Evolutionary conservation across 37 sponge, comb jelly and placozoan species (phyloP).

Genomic region (Agelas oroides): DNA sequence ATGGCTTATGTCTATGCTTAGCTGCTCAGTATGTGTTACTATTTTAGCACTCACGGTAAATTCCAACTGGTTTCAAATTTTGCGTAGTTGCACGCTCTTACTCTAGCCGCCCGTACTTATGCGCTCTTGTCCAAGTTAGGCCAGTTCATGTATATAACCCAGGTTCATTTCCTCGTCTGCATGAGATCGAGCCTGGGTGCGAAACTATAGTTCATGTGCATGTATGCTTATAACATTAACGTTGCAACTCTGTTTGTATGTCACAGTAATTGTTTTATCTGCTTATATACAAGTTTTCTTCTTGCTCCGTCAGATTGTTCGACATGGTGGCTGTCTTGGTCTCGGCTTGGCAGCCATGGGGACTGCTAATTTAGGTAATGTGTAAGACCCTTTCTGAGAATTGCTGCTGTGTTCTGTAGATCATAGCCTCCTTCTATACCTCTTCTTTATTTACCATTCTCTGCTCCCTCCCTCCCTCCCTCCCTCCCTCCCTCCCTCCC

Average conservation of each 20-base stretch:
- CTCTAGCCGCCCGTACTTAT: too few species aligned
- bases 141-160: too few species aligned
- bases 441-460: background rate
- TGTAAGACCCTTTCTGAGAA: background rate
- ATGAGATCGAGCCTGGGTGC: too few species aligned
- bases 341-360: conserved; percentile 98
- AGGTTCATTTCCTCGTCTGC: too few species aligned
- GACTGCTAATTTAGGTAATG: conserved; percentile 76
- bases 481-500: background rate
- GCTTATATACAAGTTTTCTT: background rate
- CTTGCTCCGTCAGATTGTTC: conserved; percentile 66
- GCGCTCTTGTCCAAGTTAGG: too few species aligned
- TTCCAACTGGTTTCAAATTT: too few species aligned
- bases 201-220: too few species aligned
- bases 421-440: background rate
- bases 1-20: too few species aligned
- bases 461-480: background rate
- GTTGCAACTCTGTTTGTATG: background rate
- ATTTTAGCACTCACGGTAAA: too few species aligned
- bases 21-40: too few species aligned
- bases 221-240: too few species aligned
- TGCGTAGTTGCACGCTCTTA: too few species aligned
- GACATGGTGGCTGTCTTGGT: conserved; percentile 97
- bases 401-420: background rate
- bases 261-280: background rate